phyloP scores from a whole-genome alignment of 2,797 vertebrate species.

The Erpetoichthys calabaricus region DNA sequence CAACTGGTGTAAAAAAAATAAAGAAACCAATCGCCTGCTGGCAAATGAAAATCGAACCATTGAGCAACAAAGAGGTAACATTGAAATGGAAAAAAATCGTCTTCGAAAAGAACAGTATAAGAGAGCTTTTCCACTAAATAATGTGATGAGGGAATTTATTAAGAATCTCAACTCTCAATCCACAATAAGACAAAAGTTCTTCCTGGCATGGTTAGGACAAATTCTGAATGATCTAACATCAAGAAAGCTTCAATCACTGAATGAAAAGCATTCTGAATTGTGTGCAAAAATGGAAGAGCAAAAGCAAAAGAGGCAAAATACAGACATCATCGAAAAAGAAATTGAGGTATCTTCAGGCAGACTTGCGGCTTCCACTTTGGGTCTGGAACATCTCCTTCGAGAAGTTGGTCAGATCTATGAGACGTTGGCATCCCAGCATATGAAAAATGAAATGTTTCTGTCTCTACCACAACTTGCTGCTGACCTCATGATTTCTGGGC shows the following conservation, averaged over 20 bases:
- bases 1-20: constrained; percentile 47
- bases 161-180: constrained; percentile 18
- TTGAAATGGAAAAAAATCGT: constrained; percentile 14
- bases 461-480: constrained; percentile 40
- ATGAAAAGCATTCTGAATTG: constrained; percentile 20
- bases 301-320: constrained; percentile 26
- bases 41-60: constrained; percentile 34
- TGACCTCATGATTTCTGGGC: constrained; percentile 43
- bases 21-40: constrained; percentile 40
- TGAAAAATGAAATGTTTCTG: constrained; percentile 6
- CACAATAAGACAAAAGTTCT: constrained; percentile 33
- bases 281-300: constrained; percentile 29
- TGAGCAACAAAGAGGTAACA: constrained; percentile 40
- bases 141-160: constrained; percentile 32
- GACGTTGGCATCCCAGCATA: constrained; percentile 20
- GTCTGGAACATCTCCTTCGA: constrained; percentile 49
- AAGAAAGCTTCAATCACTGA: constrained; percentile 20
- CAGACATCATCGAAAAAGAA: constrained; percentile 10
- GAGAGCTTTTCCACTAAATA: constrained; percentile 20
- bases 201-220: constrained; percentile 46
- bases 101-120: constrained; percentile 24
- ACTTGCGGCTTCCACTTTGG: constrained; percentile 31
- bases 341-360: constrained; percentile 32
- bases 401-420: constrained; percentile 55
- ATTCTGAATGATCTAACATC: constrained; percentile 28